Evolutionary conservation across 2,797 vertebrate species (phyloP).

Genomic region (Acanthurus leucopareius): DNA sequence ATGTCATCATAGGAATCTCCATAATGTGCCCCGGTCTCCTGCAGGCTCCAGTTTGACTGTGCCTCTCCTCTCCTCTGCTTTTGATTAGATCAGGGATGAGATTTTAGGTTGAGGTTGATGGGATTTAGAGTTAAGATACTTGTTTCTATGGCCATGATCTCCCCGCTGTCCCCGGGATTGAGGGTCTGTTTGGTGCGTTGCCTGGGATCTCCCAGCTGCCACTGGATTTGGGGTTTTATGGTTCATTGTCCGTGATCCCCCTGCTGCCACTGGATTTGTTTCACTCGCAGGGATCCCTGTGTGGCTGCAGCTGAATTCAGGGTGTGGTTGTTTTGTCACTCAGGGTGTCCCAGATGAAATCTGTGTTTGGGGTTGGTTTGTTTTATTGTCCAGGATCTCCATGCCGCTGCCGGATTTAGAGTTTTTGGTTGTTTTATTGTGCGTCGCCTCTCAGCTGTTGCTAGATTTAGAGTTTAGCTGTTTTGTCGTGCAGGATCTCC

Average conservation of each 20-base stretch:
- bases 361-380: conserved; percentile 41
- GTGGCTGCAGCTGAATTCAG: conserved; percentile 45
- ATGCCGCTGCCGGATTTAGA: conserved; percentile 30
- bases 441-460: conserved; percentile 47
- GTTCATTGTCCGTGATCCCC: conserved; percentile 70
- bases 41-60: conserved; percentile 63
- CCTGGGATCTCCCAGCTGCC: conserved; percentile 76
- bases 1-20: conserved; percentile 84
- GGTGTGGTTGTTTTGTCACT: conserved; percentile 62
- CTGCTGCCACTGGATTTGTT: conserved; percentile 60
- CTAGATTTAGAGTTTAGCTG: conserved; percentile 54
- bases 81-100: conserved; percentile 64
- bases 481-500: conserved; percentile 50
- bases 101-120: conserved; percentile 70
- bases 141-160: conserved; percentile 46
- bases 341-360: conserved; percentile 47
- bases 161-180: conserved; percentile 44
- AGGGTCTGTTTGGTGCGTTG: conserved; percentile 72
- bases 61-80: conserved; percentile 30
- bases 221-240: conserved; percentile 74
- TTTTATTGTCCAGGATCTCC: conserved; percentile 40
- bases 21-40: conserved; percentile 71
- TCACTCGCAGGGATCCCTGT: conserved; percentile 52
- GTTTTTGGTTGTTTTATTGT: conserved; percentile 35
- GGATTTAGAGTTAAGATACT: conserved; percentile 75